Conservation (phyloP, 2,888 invertebrate genomes). For the Prosopocoilus inquinatus region DNA sequence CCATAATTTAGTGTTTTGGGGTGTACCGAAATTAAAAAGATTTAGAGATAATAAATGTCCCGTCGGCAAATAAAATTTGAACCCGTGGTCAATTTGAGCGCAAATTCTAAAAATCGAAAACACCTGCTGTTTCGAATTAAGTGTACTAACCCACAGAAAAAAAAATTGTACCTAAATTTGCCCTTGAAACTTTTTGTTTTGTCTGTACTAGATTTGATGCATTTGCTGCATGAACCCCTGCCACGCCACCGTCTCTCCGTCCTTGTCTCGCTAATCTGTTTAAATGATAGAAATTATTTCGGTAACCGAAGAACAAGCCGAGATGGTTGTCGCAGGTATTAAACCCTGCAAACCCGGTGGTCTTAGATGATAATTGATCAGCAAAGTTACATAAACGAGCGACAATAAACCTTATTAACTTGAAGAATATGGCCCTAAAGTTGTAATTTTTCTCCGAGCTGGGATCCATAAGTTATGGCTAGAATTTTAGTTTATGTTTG, state of each 20-base stretch:
- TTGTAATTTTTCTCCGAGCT: constrained; percentile 25
- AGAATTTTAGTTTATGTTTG: constrained; percentile 22
- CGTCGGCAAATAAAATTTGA: constrained; percentile 28
- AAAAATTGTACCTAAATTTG: constrained; percentile 20
- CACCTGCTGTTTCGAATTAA: constrained; percentile 24
- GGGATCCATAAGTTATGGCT: constrained; percentile 23
- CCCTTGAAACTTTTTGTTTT: constrained; percentile 24
- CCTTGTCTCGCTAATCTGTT: background rate
- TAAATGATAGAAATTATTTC: background rate
- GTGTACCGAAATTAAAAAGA: constrained; percentile 1
- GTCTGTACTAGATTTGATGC: constrained; percentile 24
- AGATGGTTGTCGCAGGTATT: constrained; percentile 29
- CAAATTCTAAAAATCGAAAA: constrained; percentile 21
- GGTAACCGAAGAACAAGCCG: constrained; percentile 15
- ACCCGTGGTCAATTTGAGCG: constrained; percentile 18
- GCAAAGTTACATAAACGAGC: constrained; percentile 30
- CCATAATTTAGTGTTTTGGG: background rate
- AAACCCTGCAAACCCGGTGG: constrained; percentile 33
- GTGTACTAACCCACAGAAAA: constrained; percentile 13
- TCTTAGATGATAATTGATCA: constrained; percentile 35
- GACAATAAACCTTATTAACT: constrained; percentile 30
- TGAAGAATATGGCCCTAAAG: constrained; percentile 22
- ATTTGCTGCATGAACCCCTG: constrained; percentile 13
- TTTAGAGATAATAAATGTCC: constrained; percentile 26
- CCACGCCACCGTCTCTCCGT: background rate